Conservation (phyloP, 1,140 invertebrate genomes). For the Acromyrmex heyeri region DNA sequence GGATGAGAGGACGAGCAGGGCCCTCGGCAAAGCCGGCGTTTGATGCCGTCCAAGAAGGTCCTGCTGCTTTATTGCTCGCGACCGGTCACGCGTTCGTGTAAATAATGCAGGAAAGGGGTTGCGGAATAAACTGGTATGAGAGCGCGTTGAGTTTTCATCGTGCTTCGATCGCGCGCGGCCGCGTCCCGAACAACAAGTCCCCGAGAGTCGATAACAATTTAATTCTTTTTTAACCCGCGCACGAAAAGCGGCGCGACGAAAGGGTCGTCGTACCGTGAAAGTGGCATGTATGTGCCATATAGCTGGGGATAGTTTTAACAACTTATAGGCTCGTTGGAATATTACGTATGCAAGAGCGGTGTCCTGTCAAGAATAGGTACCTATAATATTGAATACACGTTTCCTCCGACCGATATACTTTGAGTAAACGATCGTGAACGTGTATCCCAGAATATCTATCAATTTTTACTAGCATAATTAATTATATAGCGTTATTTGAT, state of each 20-base stretch:
- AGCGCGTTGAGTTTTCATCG: constrained; percentile 41
- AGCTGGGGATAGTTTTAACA: constrained; percentile 36
- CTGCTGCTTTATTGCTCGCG: constrained; percentile 55
- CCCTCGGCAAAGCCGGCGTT: constrained; percentile 30
- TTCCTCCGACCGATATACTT: background rate
- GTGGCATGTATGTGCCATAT: background rate
- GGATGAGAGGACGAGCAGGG: constrained; percentile 18
- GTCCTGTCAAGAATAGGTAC: constrained; percentile 21
- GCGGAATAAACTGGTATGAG: constrained; percentile 55
- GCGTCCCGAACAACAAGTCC: constrained; percentile 28
- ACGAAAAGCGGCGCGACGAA: constrained; percentile 34
- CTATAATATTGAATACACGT: constrained; percentile 1
- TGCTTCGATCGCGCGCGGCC: constrained; percentile 20
- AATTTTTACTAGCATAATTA: constrained; percentile 1
- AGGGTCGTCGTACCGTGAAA: constrained; percentile 28
- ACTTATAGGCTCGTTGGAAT: constrained; percentile 42
- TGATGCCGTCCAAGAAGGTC: constrained; percentile 51
- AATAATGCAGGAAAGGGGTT: constrained; percentile 62
- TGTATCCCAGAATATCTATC: background rate
- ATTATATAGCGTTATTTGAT: background rate
- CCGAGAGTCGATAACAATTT: constrained; percentile 45
- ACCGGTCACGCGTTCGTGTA: constrained; percentile 50
- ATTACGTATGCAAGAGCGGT: constrained; percentile 33
- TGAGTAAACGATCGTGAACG: background rate
- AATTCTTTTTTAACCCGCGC: constrained; percentile 34